Evolutionary conservation across 2,888 invertebrate species (phyloP), one percentile per base, ranked within the genome.

Genomic region (Lampropteryx suffumata): DNA sequence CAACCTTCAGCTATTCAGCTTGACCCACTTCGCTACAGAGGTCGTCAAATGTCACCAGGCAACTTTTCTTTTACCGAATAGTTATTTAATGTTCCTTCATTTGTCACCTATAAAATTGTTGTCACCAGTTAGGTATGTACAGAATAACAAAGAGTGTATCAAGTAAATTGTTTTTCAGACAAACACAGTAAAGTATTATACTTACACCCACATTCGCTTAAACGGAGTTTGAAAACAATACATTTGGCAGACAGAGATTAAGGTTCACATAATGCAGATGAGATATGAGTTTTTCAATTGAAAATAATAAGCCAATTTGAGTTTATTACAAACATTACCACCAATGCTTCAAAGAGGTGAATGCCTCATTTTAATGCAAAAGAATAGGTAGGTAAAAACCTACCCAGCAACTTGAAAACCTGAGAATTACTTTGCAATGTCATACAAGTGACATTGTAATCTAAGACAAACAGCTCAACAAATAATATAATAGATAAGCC

Each of bases 161-260:
- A n/a, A n/a, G n/a, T n/a, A n/a, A n/a, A n/a, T n/a, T n/a, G n/a
- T n/a, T n/a, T n/a, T n/a, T n/a, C n/a, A n/a, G n/a, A n/a, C n/a
- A n/a, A n/a, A n/a, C n/a, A n/a, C n/a, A n/a, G n/a, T n/a, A n/a
- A n/a, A n/a, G n/a, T n/a, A n/a, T n/a, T n/a, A n/a, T n/a, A n/a
- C n/a, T n/a, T n/a, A n/a, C 65, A 55, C 69, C 71, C 63, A 71
- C 69, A 59, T 62, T 61, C 59, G 39, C 37, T 57, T 59, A 54
- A 61, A 54, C 47, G 46, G 50, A 59, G 58, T 64, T 56, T 65
- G 46, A 50, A 58, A 57, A 62, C 49, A 59, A 62, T 62, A 24
- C 51, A 54, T 49, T 46, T 42, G 28, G 42, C 32, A 21, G 27
- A 28, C 28, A 43, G 45, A 57, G 53, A 51, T 57, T 47, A 54